Evolutionary conservation across 2,113 vertebrate genomes (phyloP).

Genomic region (Ptilonorhynchus violaceus): DNA sequence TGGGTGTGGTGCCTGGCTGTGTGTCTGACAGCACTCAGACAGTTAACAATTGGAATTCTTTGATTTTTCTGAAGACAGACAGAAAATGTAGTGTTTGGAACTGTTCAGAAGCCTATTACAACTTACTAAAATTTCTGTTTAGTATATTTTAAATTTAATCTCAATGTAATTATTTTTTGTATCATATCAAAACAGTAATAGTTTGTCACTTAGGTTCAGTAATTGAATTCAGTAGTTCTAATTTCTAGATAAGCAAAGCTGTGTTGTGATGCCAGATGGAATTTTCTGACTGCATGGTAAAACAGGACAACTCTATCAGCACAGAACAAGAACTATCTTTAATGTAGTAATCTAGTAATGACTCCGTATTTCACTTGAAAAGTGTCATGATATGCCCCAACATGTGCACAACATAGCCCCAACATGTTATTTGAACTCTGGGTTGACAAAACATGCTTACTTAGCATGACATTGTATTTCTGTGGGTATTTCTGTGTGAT

Average conservation of each 20-base stretch:
- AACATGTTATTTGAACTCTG: neutral
- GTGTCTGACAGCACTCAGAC: neutral
- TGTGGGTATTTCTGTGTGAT: neutral
- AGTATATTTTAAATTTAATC: neutral
- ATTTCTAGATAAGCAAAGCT: neutral
- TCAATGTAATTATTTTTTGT: neutral
- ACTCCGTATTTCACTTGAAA: neutral
- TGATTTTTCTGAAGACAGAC: neutral
- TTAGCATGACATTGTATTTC: neutral
- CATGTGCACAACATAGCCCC: too few species aligned
- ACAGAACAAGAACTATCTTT: neutral
- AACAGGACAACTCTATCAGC: neutral
- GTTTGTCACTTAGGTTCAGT: neutral
- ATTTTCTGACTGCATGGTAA: neutral
- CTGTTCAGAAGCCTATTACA: neutral
- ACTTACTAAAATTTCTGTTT: neutral
- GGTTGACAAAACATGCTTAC: neutral
- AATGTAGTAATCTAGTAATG: neutral
- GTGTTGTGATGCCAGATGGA: neutral
- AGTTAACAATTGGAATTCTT: neutral
- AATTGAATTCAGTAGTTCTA: neutral
- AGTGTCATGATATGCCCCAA: neutral
- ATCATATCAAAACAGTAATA: neutral
- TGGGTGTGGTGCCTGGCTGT: neutral
- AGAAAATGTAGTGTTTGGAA: neutral